Evolutionary conservation across 2,888 invertebrate species (phyloP), one percentile per base, ranked within the genome.

Genomic region (Diarsia rubi): DNA sequence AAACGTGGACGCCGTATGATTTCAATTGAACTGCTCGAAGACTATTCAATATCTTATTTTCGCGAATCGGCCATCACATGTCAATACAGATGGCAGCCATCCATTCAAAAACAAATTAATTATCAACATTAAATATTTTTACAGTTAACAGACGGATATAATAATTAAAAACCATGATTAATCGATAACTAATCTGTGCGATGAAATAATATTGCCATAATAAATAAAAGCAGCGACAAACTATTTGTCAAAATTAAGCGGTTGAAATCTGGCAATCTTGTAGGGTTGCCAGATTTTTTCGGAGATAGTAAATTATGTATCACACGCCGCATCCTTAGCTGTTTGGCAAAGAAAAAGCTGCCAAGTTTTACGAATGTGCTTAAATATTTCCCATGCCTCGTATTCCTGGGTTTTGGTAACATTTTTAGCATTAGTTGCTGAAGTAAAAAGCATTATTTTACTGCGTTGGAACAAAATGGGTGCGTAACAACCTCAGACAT

Each of bases 221-320:
- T 86, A 88, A 88, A 86, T 80, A 81, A 86, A 80, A 73, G 76
- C 77, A 86, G 78, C 57, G 85, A 84, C 70, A 78, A 81, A 83
- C 83, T 83, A 88, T 90, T 89, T 91, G 88, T 90, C 90, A 90
- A 86, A 88, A 86, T 88, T 88, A 91, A 90, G 86, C 85, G 87
- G 89, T 86, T 82, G 80, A 86, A 86, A 82, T 83, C 83, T 81
- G 80, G 81, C 73, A 76, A 78, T 80, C 63, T 72, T 27, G 73
- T 49, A 87, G 87, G 86, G 87, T 82, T 87, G 86, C 73, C 83
- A 87, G 76, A 69, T 77, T 86, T 79, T 86, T 83, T 57, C 54
- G 75, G 68, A 62, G 69, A 82, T 80, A 74, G 77, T 86, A 85
- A 86, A 75, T 86, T 83, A 86, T 83, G 83, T 78, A 83, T 79